These are phyloP conservation scores for Philopotamus ludificatus DNA, from an alignment of 1,140 invertebrate species.

Conservation along the genomic window DNA sequence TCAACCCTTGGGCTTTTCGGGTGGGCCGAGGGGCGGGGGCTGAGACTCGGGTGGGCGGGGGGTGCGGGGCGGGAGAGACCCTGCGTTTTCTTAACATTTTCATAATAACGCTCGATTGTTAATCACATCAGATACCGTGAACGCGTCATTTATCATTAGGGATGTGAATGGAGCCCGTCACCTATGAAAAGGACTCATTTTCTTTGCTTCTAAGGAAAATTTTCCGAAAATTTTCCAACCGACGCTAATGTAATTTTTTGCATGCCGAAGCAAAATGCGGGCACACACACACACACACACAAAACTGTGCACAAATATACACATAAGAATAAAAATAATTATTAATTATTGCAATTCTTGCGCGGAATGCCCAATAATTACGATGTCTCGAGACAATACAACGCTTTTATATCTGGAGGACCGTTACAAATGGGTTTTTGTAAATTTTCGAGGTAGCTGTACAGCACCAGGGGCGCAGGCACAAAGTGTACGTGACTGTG, in stretches of 20 bases:
- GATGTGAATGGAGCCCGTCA: slow-evolving; percentile 35
- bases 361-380: no score
- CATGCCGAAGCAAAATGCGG: not conserved
- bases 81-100: slow-evolving; percentile 30
- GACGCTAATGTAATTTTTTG: slow-evolving; percentile 13
- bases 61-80: not conserved
- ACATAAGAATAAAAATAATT: not conserved
- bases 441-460: not conserved
- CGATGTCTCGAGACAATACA: no score
- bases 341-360: not conserved
- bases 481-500: not conserved
- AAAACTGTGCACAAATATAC: not conserved
- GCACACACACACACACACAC: not conserved
- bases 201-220: slow-evolving; percentile 29
- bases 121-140: slow-evolving; percentile 37
- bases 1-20: not conserved
- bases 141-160: slow-evolving; percentile 40
- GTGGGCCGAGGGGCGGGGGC: not conserved
- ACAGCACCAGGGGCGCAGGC: not conserved
- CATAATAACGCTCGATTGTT: slow-evolving; percentile 36
- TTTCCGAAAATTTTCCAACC: slow-evolving; percentile 17
- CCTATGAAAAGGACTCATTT: slow-evolving; percentile 25
- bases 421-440: not conserved
- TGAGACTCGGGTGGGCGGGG: not conserved
- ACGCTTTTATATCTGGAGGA: no score